A percentile compares a stretch with the other conserved stretches of the same genome.
Evolutionary conservation across 2,797 vertebrate species (phyloP).

Genomic region (Synaphobranchus kaupii): DNA sequence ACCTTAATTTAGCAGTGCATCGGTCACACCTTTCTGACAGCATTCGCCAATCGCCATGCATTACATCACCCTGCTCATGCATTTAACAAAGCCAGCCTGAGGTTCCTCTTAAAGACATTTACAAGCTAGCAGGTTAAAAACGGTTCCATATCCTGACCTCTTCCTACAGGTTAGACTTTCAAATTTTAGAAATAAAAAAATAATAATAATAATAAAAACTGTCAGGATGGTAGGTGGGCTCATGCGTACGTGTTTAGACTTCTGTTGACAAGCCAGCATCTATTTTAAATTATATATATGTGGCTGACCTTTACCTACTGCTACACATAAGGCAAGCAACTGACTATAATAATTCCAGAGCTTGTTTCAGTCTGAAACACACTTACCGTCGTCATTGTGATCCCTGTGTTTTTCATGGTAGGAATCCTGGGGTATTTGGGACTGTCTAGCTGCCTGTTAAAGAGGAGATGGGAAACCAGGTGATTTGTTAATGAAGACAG

Average conservation of each 20-base stretch:
- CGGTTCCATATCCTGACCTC: not conserved
- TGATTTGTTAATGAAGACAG: not conserved
- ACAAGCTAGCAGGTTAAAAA: not conserved
- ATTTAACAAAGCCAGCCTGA: not conserved
- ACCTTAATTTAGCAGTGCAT: not conserved
- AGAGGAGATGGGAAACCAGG: conserved; percentile 25
- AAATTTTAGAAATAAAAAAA: not conserved
- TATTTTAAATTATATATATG: not conserved
- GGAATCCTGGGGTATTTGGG: conserved; percentile 84
- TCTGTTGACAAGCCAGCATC: not conserved
- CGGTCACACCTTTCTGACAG: not conserved
- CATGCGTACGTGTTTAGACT: not conserved
- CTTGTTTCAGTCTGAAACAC: not conserved
- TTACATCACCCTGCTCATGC: not conserved
- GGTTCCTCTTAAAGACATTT: not conserved
- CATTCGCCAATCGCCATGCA: not conserved
- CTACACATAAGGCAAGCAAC: not conserved
- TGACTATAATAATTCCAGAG: not conserved
- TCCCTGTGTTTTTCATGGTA: conserved; percentile 97
- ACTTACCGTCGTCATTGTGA: conserved; percentile 90
- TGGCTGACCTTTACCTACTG: not conserved
- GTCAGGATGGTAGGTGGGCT: not conserved
- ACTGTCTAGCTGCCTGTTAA: conserved; percentile 87
- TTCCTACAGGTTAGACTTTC: not conserved
- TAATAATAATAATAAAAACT: not conserved